A percentile compares a stretch with the other conserved stretches of the same genome.
Evolutionary conservation across 2,888 invertebrate genomes (phyloP).

Genomic region (Eristalis pertinax): DNA sequence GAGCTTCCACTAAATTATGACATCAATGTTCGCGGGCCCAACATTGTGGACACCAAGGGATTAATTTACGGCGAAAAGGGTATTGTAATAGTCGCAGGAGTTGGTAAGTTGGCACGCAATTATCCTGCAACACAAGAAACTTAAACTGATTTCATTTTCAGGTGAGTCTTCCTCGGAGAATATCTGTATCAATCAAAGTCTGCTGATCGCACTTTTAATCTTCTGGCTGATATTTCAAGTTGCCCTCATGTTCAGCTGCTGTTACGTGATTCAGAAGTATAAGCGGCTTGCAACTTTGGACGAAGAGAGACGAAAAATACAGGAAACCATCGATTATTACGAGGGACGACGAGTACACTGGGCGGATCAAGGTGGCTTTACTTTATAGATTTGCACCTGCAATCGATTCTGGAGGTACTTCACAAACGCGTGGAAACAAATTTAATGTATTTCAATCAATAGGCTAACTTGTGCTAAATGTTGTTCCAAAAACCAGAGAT

Average conservation of each 20-base stretch:
- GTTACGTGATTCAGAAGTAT: slow-evolving; percentile 83
- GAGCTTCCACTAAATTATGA: slow-evolving; percentile 83
- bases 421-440: neutral
- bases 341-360: slow-evolving; percentile 87
- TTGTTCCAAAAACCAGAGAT: neutral
- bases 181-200: slow-evolving; percentile 85
- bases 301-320: slow-evolving; percentile 81
- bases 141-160: slow-evolving; percentile 33
- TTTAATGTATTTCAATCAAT: neutral
- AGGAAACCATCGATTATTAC: slow-evolving; percentile 86
- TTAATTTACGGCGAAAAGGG: slow-evolving; percentile 85
- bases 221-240: slow-evolving; percentile 85
- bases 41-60: slow-evolving; percentile 82
- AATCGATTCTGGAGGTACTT: slow-evolving; percentile 29
- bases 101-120: slow-evolving; percentile 79
- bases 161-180: slow-evolving; percentile 76
- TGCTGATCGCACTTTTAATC: slow-evolving; percentile 85
- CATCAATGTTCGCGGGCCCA: slow-evolving; percentile 84
- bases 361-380: slow-evolving; percentile 83
- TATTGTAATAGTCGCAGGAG: slow-evolving; percentile 83
- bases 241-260: slow-evolving; percentile 83
- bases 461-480: neutral
- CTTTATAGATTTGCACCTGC: slow-evolving; percentile 74
- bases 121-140: neutral
- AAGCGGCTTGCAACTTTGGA: slow-evolving; percentile 82